phyloP scores from a whole-genome alignment of 2,888 invertebrate species.

The Drosophila tripunctata region DNA sequence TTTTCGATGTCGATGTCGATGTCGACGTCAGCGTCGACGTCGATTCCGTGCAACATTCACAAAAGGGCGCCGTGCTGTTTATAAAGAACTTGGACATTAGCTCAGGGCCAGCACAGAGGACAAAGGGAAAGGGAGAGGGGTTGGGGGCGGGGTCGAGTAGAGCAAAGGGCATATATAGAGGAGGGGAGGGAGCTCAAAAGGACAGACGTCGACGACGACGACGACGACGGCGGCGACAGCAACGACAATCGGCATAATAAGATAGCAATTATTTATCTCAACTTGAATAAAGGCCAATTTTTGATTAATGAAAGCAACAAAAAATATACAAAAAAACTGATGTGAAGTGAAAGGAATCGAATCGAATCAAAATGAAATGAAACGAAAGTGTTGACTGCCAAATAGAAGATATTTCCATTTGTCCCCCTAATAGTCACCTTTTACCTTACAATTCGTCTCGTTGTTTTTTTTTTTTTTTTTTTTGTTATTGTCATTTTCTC shows the following conservation, averaged over 20 bases:
- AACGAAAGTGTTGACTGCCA: constrained; percentile 72
- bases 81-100: constrained; percentile 65
- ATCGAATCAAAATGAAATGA: no score
- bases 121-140: neutral
- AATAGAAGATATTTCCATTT: constrained; percentile 64
- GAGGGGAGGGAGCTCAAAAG: neutral
- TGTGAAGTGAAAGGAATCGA: constrained; percentile 62
- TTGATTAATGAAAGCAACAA: constrained; percentile 74
- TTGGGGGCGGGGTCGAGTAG: neutral
- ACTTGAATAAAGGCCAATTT: constrained; percentile 59
- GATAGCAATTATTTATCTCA: constrained; percentile 74
- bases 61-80: constrained; percentile 71
- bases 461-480: neutral
- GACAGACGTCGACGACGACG: constrained; percentile 33
- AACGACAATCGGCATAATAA: constrained; percentile 77
- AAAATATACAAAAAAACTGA: neutral
- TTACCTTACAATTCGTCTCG: constrained; percentile 27
- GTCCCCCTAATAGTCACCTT: constrained; percentile 47
- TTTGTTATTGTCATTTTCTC: no score
- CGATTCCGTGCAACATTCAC: constrained; percentile 64
- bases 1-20: constrained; percentile 14
- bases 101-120: constrained; percentile 13
- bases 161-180: neutral
- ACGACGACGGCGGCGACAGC: constrained; percentile 72
- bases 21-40: neutral